Evolutionary conservation across 1,140 invertebrate genomes (phyloP).

Genomic region (Hyles euphorbiae): DNA sequence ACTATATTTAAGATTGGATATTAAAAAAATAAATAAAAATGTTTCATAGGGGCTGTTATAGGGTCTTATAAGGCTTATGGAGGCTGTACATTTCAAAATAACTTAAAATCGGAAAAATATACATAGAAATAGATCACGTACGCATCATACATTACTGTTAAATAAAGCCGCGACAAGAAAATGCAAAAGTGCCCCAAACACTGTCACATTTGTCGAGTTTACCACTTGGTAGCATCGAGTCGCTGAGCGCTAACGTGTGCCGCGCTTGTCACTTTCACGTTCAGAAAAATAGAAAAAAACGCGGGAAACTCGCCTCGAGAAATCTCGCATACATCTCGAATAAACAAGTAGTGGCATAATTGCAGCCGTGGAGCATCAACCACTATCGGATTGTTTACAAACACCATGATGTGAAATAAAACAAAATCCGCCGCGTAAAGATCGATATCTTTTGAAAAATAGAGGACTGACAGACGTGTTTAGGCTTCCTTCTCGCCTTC

Average conservation of each 20-base stretch:
- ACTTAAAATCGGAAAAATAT: no score
- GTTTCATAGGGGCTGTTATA: no score
- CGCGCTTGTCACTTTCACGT: conserved; percentile 53
- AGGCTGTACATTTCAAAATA: no score
- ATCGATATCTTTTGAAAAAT: conserved; percentile 24
- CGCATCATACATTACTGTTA: no score
- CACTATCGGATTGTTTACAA: conserved; percentile 47
- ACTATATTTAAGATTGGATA: no score
- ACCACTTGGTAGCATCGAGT: conserved; percentile 42
- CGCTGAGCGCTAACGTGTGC: conserved; percentile 53
- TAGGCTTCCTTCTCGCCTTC: conserved; percentile 29
- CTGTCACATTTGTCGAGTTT: conserved; percentile 7
- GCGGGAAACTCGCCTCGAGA: conserved; percentile 38
- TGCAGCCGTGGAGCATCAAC: conserved; percentile 17
- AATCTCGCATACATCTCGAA: conserved; percentile 38
- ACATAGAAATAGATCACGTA: no score
- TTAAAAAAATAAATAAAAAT: no score
- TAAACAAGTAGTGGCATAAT: conserved; percentile 43
- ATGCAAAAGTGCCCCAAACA: background rate
- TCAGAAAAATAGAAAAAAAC: conserved; percentile 53
- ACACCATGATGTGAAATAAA: conserved; percentile 50
- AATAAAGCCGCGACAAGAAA: background rate
- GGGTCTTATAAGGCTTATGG: no score
- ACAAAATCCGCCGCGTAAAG: conserved; percentile 19
- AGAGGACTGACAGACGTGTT: conserved; percentile 25